Conservation (phyloP, 2,113 vertebrate genomes). For the Pomatorhinus ruficollis region DNA sequence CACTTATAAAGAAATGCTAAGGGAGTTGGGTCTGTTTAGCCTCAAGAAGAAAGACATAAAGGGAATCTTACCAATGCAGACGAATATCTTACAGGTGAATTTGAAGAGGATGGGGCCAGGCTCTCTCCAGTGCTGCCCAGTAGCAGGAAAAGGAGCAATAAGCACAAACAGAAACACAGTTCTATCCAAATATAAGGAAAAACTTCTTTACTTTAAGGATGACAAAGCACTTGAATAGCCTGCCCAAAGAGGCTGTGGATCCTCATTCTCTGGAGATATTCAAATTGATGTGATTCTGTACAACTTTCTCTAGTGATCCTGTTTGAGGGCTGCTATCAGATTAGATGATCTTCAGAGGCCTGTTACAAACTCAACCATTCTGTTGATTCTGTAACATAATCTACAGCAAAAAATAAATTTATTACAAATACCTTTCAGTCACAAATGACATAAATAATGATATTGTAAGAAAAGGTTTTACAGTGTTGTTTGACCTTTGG, state of each 20-base stretch:
- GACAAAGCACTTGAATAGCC: not conserved
- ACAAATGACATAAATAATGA: not conserved
- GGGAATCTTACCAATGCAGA: not conserved
- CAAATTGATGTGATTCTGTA: rapidly evolving
- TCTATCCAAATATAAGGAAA: not conserved
- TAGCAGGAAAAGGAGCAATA: not conserved
- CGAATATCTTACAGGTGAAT: too few species aligned
- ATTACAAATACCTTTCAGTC: not conserved
- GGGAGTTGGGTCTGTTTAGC: not conserved
- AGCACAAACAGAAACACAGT: not conserved
- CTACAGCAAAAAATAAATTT: not conserved
- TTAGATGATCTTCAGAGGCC: too few species aligned
- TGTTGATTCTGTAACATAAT: not conserved
- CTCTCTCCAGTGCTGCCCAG: not conserved
- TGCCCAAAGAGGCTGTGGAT: not conserved
- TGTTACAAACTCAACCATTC: not conserved
- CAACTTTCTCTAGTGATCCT: not conserved
- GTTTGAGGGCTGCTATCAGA: not conserved
- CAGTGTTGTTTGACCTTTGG: not conserved
- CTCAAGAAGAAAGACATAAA: not conserved
- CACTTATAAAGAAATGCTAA: not conserved
- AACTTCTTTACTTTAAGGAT: not conserved
- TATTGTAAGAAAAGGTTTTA: not conserved
- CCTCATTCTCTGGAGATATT: not conserved
- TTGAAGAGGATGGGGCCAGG: not conserved